Evolutionary conservation across 1,140 invertebrate genomes (phyloP), one percentile per base, ranked within the genome.

Genomic region (Zaprionus davidi): DNA sequence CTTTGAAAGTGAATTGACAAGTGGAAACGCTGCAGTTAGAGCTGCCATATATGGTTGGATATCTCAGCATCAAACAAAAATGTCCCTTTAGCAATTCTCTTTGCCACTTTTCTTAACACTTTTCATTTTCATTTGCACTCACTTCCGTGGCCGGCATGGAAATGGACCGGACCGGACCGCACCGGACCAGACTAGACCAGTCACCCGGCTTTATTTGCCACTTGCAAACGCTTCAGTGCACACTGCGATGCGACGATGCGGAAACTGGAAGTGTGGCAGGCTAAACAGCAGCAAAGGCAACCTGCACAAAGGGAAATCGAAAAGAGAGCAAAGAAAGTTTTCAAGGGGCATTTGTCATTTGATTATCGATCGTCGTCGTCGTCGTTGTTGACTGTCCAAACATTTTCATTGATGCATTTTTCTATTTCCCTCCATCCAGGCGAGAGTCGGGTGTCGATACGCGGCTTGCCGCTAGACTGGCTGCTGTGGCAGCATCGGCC

Each of bases 231-330:
- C 65, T 79, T 59, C 62, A 82, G 62, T 82, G 79, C 78, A 72
- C 60, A 66, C 31, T 31, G 28, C 41, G 31, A 63, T 49, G 64
- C 83, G 73, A 60, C 84, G 72, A 90, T 84, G 81, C 85, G 85
- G 85, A 88, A 90, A 85, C 82, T 68, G 76, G 75, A 81, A 81
- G 84, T 87, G 73, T 76, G 75, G 75, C 78, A 74, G 56, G 64
- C 38, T 44, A 44, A 44, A 7, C 46, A 41, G 24, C 28, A 69
- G 20, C 5, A 6, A 46, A 46, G n/a, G n/a, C 28, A 73, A 65
- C 44, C 26, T 73, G 59, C 22, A 55, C 56, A 41, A 41, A 64
- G 70, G 58, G 36, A 62, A 60, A 71, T 44, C 26, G 24, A 60
- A 78, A 49, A 41, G 53, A 64, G 64, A 64, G 53, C 31, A 53